phyloP scores from a whole-genome alignment of 2,888 invertebrate genomes.

The Pandemis heparana region DNA sequence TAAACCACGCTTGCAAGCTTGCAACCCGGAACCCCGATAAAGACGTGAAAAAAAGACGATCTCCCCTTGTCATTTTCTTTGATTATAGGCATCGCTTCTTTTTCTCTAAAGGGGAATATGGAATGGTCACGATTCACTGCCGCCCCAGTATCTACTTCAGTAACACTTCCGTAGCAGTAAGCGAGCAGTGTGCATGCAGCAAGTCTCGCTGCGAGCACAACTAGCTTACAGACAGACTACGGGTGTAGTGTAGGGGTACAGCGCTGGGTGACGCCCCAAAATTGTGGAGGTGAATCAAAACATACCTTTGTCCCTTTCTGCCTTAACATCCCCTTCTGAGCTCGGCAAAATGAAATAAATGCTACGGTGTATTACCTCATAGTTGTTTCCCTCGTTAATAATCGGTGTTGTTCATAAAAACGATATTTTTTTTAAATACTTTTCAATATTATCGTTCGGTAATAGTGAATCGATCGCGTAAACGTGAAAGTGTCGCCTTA shows the following conservation, averaged over 20 bases:
- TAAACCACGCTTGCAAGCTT: slow-evolving; percentile 20
- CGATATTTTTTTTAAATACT: slow-evolving; percentile 45
- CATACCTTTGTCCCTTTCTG: slow-evolving; percentile 71
- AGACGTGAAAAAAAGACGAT: slow-evolving; percentile 37
- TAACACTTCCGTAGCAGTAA: slow-evolving; percentile 4
- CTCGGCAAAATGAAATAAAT: slow-evolving; percentile 58
- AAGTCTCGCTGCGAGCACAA: slow-evolving; percentile 10
- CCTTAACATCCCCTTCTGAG: slow-evolving; percentile 56
- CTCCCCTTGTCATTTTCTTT: slow-evolving; percentile 45
- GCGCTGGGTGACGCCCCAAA: slow-evolving; percentile 70
- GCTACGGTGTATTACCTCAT: slow-evolving; percentile 59
- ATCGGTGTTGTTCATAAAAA: slow-evolving; percentile 52
- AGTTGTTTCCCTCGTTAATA: slow-evolving; percentile 54
- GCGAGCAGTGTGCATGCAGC: slow-evolving; percentile 10
- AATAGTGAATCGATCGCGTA: slow-evolving; percentile 52
- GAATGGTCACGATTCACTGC: neutral
- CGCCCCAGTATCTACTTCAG: neutral
- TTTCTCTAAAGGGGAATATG: slow-evolving; percentile 1
- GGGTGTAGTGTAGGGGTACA: slow-evolving; percentile 48
- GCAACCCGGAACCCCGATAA: slow-evolving; percentile 48
- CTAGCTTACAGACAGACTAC: slow-evolving; percentile 52
- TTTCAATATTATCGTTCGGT: slow-evolving; percentile 32
- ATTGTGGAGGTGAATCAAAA: slow-evolving; percentile 55
- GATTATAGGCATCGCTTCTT: slow-evolving; percentile 30
- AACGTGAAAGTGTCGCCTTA: slow-evolving; percentile 65